These are phyloP conservation scores for Orthosia gothica DNA, from an alignment of 2,888 invertebrate genomes.

Conservation along the genomic window DNA sequence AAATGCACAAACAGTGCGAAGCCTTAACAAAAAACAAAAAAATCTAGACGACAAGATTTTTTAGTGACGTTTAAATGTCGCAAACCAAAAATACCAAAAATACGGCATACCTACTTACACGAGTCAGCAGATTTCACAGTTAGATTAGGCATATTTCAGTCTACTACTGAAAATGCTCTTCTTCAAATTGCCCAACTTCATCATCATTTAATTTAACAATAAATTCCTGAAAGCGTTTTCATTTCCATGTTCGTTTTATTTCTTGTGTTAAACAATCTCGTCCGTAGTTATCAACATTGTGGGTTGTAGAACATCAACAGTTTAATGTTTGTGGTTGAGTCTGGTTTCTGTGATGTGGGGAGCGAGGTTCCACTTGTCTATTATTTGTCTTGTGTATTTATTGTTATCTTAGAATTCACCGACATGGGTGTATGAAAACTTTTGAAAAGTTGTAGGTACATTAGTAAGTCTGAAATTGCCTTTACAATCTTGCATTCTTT, in stretches of 20 bases:
- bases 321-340: neutral
- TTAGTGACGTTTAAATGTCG: too few species aligned
- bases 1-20: too few species aligned
- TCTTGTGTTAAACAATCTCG: neutral
- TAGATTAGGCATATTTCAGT: neutral
- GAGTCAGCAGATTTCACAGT: neutral
- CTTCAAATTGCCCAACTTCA: neutral
- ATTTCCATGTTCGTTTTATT: slow-evolving; percentile 12
- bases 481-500: too few species aligned
- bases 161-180: neutral
- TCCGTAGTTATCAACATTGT: too few species aligned
- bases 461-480: too few species aligned
- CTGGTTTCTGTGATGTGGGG: neutral
- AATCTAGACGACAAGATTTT: too few species aligned
- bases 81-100: too few species aligned
- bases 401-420: neutral
- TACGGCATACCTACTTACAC: too few species aligned
- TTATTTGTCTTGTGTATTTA: neutral
- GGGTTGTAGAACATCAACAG: too few species aligned
- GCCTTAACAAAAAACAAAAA: too few species aligned
- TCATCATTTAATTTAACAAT: neutral
- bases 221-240: neutral
- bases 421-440: neutral
- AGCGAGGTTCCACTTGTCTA: neutral
- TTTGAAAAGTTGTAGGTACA: too few species aligned